These are phyloP conservation scores for Agelastica alni DNA, from an alignment of 2,888 invertebrate genomes.

Conservation along the genomic window DNA sequence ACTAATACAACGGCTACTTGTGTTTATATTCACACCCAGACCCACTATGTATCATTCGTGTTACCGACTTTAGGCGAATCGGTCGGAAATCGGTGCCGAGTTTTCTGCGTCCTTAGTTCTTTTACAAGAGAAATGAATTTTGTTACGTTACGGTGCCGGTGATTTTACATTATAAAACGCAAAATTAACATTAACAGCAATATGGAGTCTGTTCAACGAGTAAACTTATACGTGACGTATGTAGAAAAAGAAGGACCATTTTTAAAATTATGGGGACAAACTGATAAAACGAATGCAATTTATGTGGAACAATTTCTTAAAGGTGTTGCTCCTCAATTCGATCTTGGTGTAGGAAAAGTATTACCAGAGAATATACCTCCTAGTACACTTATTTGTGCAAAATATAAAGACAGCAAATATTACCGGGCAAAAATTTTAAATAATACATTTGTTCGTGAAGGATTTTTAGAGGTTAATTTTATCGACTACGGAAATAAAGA, in stretches of 20 bases:
- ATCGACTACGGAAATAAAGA: conserved; percentile 72
- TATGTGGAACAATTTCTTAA: conserved; percentile 62
- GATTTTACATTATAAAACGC: background rate
- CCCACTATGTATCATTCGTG: no score
- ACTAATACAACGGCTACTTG: background rate
- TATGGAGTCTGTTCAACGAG: conserved; percentile 22
- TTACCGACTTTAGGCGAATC: background rate
- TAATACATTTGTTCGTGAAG: conserved; percentile 57
- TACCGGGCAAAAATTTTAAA: conserved; percentile 67
- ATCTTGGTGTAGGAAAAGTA: conserved; percentile 54
- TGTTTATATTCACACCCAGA: no score
- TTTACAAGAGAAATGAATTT: background rate
- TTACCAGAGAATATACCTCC: conserved; percentile 51
- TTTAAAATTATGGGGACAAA: conserved; percentile 74
- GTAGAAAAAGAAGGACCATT: conserved; percentile 71
- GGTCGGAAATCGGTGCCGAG: background rate
- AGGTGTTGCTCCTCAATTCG: conserved; percentile 58
- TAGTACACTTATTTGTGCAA: conserved; percentile 64
- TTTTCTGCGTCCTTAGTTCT: background rate
- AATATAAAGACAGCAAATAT: conserved; percentile 68
- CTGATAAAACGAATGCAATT: conserved; percentile 62
- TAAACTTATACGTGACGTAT: conserved; percentile 62
- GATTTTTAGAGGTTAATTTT: conserved; percentile 67
- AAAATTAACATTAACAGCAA: background rate
- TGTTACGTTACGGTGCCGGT: background rate